Base-by-base conservation (phyloP, 2,888 invertebrate genomes). In the Aromia moschata region DNA sequence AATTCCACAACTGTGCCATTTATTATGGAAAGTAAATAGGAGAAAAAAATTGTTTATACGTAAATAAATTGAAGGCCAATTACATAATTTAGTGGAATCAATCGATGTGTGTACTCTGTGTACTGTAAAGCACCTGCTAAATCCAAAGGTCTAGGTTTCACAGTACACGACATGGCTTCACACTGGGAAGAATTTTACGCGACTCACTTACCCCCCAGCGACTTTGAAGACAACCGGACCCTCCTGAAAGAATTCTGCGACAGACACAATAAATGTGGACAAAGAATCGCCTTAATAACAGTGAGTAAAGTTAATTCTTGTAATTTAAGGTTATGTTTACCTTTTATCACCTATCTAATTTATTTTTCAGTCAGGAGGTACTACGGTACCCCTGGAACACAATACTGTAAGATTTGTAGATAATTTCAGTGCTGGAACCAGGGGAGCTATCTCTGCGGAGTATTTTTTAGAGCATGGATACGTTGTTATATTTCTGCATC, bases 351-450 rank as follows among this genome's bases (percentile, higher is more conserved):
- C 31, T 10, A 30, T 20, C 53, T 31, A 44, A 5, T 61, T 55
- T 38, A 65, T 51, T 68, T 83, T 83, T 25, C 80, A 92, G 92
- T 97, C 96, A 60, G 98, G 98, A 33, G 98, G 98, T 53, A 99
- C 98, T 2, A 95, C 94, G 31, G 94, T 98, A 2, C 98, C 98
- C 0, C 80, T 99, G 55, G 99, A 99, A 78, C 94, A 95, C 79
- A 94, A 96, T 78, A 97, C 98, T 0, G 99, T 99, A 0, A 87
- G 99, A 47, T 99, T 94, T 81, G 96, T 99, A 54, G 99, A 99
- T 80, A 99, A 99, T 84, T 99, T 99, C 82, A 98, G 98, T 80
- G 94, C 96, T 12, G 99, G 99, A 41, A 95, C 92, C 0, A 86
- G 98, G 66, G 99, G 99, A 15, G 90, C 98, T 0, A 89, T 94